These are phyloP conservation scores for Melanerpes formicivorus DNA, from an alignment of 2,113 vertebrate genomes.

Conservation along the genomic window DNA sequence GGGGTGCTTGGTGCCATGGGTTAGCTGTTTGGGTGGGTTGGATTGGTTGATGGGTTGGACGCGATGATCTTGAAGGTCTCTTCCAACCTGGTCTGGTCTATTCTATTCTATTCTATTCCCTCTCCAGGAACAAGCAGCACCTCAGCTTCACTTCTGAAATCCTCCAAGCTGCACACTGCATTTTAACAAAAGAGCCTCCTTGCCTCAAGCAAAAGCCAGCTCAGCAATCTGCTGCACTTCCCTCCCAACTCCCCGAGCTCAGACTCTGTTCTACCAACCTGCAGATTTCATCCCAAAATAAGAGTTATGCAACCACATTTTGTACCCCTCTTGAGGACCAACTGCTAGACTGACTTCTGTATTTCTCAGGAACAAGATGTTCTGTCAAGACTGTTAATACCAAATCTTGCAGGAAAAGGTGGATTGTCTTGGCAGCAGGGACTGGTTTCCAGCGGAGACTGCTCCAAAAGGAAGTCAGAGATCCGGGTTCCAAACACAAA, in stretches of 20 bases:
- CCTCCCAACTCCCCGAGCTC: not conserved
- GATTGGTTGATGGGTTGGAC: too few relatives aligned
- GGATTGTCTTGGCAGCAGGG: constrained; percentile 54
- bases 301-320: not conserved
- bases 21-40: too few relatives aligned
- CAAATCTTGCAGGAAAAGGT: constrained; percentile 70
- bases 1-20: too few relatives aligned
- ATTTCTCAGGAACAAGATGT: constrained; percentile 51
- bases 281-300: not conserved
- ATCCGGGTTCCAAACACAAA: constrained; percentile 58
- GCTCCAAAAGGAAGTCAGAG: constrained; percentile 66
- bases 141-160: not conserved
- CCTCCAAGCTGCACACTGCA: not conserved
- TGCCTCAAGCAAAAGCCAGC: not conserved
- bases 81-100: too few relatives aligned
- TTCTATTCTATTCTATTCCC: too few relatives aligned
- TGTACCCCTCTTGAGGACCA: constrained; percentile 1
- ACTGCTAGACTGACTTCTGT: not conserved
- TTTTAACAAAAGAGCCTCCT: constrained; percentile 18
- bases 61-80: too few relatives aligned
- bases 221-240: not conserved
- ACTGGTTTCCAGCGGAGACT: constrained; percentile 60
- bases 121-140: not conserved
- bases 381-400: constrained; percentile 69
- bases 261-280: not conserved